A percentile compares a stretch with the other conserved stretches of the same genome.
Conservation (phyloP, 2,113 vertebrate species). For the Glaucidium brasilianum region DNA sequence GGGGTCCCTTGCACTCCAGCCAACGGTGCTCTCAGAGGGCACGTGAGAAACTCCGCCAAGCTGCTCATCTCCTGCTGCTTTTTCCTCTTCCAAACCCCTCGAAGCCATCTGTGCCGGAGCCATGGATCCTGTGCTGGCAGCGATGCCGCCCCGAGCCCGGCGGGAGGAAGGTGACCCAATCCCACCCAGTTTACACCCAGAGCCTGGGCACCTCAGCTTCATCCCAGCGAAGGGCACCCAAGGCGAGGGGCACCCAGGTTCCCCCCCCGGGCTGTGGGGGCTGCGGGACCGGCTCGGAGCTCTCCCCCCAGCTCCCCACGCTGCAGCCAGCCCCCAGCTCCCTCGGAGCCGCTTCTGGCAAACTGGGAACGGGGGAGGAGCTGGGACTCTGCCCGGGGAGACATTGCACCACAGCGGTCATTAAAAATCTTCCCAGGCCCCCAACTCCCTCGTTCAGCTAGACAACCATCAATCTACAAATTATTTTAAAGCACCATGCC, state of each 20-base stretch:
- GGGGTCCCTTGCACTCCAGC: background rate
- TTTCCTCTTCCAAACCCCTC: background rate
- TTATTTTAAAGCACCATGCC: conserved; percentile 41
- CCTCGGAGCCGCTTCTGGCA: background rate
- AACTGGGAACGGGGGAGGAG: background rate
- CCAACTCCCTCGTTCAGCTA: background rate
- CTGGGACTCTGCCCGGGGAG: background rate
- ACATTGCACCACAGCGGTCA: background rate
- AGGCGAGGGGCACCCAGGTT: background rate
- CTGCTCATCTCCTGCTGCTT: background rate
- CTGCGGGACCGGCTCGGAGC: rapidly evolving
- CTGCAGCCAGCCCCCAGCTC: background rate
- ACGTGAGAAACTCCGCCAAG: too few species aligned
- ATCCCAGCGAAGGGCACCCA: background rate
- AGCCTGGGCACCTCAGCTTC: background rate
- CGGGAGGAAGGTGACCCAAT: background rate
- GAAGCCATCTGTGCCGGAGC: rapidly evolving
- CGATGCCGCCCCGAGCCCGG: rapidly evolving
- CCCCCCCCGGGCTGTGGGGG: rapidly evolving
- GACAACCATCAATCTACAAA: conserved; percentile 22
- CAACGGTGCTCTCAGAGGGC: background rate
- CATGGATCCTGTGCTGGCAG: rapidly evolving
- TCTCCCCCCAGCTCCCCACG: rapidly evolving
- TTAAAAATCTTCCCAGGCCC: conserved; percentile 44
- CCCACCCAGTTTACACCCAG: background rate